Evolutionary conservation across 2,113 vertebrate species (phyloP).

Genomic region (Phyllostomus hastatus): DNA sequence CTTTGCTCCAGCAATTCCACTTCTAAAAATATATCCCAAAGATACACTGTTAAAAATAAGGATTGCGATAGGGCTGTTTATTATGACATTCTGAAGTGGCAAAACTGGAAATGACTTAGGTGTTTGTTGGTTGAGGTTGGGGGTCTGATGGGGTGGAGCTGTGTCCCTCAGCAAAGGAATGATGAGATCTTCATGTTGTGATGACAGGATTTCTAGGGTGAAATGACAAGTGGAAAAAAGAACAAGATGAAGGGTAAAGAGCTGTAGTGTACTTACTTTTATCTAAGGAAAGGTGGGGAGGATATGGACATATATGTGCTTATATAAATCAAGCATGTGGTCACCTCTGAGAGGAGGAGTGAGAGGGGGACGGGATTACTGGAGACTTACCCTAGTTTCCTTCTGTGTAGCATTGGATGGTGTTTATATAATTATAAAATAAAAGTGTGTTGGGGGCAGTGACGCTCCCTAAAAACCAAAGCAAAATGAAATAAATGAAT

Average conservation of each 20-base stretch:
- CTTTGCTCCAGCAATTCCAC: background rate
- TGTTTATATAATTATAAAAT: background rate
- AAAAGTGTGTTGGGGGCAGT: background rate
- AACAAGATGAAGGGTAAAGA: background rate
- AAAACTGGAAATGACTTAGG: background rate
- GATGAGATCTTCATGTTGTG: background rate
- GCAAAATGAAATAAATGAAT: background rate
- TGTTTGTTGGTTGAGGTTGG: background rate
- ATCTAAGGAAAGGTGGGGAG: background rate
- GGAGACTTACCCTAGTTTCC: background rate
- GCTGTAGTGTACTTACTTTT: background rate
- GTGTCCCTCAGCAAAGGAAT: background rate
- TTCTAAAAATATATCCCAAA: background rate
- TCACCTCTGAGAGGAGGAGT: background rate
- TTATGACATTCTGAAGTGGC: background rate
- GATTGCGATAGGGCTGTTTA: background rate
- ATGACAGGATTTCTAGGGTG: background rate
- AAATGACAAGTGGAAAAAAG: background rate
- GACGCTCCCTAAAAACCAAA: background rate
- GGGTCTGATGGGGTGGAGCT: background rate
- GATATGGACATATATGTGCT: background rate
- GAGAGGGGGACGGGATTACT: background rate
- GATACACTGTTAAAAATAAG: background rate
- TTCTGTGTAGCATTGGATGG: background rate
- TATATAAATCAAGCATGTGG: background rate